phyloP scores from a whole-genome alignment of 2,797 vertebrate genomes.

The Pampus argenteus region DNA sequence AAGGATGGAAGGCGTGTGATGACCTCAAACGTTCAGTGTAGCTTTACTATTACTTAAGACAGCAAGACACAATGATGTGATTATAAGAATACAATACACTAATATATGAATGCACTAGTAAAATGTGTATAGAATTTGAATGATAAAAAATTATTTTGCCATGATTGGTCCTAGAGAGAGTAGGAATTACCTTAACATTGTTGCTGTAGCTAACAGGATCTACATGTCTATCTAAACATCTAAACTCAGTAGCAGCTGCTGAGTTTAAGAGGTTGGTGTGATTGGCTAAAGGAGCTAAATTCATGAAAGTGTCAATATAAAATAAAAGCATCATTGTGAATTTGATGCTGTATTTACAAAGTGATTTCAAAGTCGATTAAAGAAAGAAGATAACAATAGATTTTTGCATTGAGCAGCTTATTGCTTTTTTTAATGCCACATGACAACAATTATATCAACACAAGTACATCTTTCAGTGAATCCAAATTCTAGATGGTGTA shows the following conservation, averaged over 20 bases:
- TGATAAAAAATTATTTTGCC: slow-evolving; percentile 5
- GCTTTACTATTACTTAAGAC: slow-evolving; percentile 15
- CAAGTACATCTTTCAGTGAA: not conserved
- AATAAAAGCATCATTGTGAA: not conserved
- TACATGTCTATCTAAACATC: not conserved
- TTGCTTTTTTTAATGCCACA: not conserved
- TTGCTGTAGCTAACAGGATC: not conserved
- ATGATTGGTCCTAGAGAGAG: not conserved
- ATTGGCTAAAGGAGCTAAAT: not conserved
- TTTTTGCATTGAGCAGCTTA: not conserved
- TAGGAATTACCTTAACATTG: not conserved
- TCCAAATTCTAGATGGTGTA: not conserved
- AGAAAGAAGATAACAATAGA: not conserved
- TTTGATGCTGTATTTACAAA: not conserved
- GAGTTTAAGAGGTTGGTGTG: not conserved
- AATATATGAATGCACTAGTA: not conserved
- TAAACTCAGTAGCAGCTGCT: slow-evolving; percentile 1
- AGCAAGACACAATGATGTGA: not conserved
- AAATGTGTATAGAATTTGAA: not conserved
- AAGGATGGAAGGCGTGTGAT: slow-evolving; percentile 18
- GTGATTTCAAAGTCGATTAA: too few species aligned
- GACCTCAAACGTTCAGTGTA: slow-evolving; percentile 25
- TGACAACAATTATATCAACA: not conserved
- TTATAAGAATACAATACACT: not conserved
- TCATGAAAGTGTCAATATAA: not conserved